phyloP scores from a whole-genome alignment of 1,140 invertebrate species.

The Aporrectodea caliginosa region DNA sequence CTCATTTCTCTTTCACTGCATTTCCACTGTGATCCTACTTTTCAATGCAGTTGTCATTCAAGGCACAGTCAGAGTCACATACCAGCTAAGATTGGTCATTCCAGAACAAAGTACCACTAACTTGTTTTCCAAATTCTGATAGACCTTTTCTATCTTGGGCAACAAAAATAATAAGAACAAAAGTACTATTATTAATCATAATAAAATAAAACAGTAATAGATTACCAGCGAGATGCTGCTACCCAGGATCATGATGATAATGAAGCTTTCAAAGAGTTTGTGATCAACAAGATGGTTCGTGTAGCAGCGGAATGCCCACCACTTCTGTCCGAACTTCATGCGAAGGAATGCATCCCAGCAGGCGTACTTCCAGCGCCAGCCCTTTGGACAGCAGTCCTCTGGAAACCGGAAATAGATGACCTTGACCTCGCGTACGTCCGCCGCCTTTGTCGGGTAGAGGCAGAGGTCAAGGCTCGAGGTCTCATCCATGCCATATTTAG shows the following conservation, averaged over 20 bases:
- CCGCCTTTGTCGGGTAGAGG: not conserved
- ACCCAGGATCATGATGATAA: slow-evolving; percentile 93
- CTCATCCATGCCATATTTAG: not conserved
- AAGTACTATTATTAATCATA: no score
- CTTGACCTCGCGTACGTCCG: slow-evolving; percentile 13
- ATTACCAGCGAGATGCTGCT: slow-evolving; percentile 90
- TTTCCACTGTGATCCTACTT: no score
- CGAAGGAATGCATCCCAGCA: slow-evolving; percentile 36
- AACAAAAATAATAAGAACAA: no score
- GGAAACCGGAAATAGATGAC: slow-evolving; percentile 15
- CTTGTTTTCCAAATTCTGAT: no score
- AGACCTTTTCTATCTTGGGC: no score
- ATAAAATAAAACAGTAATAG: slow-evolving; percentile 33
- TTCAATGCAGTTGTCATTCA: no score
- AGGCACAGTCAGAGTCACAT: no score
- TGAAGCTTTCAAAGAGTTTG: slow-evolving; percentile 95
- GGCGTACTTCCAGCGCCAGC: not conserved
- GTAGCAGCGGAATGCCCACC: slow-evolving; percentile 85
- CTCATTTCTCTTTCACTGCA: no score
- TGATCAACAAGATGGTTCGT: slow-evolving; percentile 93
- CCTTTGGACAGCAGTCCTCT: slow-evolving; percentile 20
- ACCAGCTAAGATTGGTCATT: no score
- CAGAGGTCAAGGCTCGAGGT: not conserved
- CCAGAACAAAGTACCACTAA: no score
- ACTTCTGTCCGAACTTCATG: slow-evolving; percentile 84